Evolutionary conservation across 2,113 vertebrate genomes (phyloP), one percentile per base, ranked within the genome.

Genomic region (Pluvianellus socialis): DNA sequence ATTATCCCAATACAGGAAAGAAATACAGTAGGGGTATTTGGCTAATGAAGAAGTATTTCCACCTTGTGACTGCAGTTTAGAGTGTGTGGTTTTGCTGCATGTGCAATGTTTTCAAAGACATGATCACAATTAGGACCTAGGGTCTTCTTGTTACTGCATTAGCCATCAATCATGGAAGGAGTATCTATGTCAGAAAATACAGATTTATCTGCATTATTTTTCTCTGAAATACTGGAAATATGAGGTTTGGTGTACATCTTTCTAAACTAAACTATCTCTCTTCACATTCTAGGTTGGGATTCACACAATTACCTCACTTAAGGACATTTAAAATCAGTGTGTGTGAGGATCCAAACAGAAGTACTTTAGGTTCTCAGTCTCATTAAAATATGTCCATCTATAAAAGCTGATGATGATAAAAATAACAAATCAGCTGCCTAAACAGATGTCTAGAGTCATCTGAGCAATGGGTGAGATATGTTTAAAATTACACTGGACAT

Each of bases 41-140:
- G 6, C 30, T 52, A 33, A 8, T 27, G 38, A 59, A 71, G 32
- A 63, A 61, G 2, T 28, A 45, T 50, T 74, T 74, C 33, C 14
- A 45, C 12, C 17, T 59, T 65, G 20, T 28, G 38, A 53, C 14
- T 38, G 27, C 21, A 23, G 17, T 62, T 70, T 45, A 38, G 17
- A 58, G 12, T 20, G 5, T 1, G 1, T 18, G 21, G 7, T 33
- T 21, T 3, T 52, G 16, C 26, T 62, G 18, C 0, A 2, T 6
- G 6, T n/a, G 6, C 18, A 42, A 38, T 12, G 6, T 47, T 35
- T 67, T 71, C 26, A 62, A 50, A 67, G 19, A 28, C 14, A 35
- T 7, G 9, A 33, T 56, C 23, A 17, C 8, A 16, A 56, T 14
- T 45, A 84, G 5, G 35, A 23, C 13, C 4, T 50, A 21, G 14